phyloP scores from a whole-genome alignment of 2,113 vertebrate genomes.

The Scartelaos histophorus region DNA sequence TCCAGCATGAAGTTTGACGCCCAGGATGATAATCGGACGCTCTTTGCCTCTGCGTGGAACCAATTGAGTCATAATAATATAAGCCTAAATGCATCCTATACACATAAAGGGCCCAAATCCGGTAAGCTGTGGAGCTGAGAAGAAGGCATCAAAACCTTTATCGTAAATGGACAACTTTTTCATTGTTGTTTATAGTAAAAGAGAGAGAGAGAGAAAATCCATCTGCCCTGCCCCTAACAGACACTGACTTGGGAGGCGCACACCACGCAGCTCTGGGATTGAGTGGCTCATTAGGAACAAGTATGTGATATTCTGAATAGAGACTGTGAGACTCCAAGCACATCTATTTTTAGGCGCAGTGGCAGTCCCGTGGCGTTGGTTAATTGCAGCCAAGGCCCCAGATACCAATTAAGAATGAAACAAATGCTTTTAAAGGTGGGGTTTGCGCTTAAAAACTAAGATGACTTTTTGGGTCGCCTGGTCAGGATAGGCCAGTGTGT shows the following conservation, averaged over 20 bases:
- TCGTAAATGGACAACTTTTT: conserved; percentile 24
- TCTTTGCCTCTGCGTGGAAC: conserved; percentile 67
- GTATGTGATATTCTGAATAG: conserved; percentile 84
- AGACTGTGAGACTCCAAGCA: conserved; percentile 82
- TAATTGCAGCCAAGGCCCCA: conserved; percentile 79
- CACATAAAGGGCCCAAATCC: conserved; percentile 66
- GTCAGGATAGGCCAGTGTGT: conserved; percentile 61
- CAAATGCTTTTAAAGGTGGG: conserved; percentile 78
- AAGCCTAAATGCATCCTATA: conserved; percentile 72
- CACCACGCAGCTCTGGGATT: conserved; percentile 78
- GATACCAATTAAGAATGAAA: conserved; percentile 84
- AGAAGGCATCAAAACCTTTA: conserved; percentile 49
- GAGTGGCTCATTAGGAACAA: conserved; percentile 81
- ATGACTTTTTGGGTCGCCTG: conserved; percentile 63
- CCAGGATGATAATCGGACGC: conserved; percentile 70
- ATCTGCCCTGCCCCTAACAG: conserved; percentile 54
- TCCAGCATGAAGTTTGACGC: conserved; percentile 75
- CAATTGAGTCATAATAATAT: conserved; percentile 72
- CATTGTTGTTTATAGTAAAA: conserved; percentile 59
- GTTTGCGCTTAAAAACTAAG: conserved; percentile 47
- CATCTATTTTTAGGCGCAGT: conserved; percentile 83
- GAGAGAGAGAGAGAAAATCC: conserved; percentile 59
- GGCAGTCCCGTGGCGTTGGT: conserved; percentile 75
- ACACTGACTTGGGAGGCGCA: conserved; percentile 61
- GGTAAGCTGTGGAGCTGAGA: conserved; percentile 55